phyloP scores from a whole-genome alignment of 1,140 invertebrate species.

The Neodiprion virginianus region DNA sequence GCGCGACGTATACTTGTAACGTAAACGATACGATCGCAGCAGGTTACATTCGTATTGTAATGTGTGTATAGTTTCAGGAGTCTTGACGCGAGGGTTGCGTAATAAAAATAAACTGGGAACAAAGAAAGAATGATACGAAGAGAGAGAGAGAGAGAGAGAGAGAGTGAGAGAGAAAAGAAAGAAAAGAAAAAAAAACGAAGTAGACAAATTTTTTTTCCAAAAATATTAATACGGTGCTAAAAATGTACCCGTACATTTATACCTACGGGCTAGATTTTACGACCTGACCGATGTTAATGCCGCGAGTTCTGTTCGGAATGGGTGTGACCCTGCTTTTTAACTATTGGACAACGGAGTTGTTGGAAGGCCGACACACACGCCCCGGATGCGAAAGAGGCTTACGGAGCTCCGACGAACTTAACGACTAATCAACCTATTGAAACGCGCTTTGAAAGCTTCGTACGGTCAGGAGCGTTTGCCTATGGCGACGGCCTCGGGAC shows the following conservation, averaged over 20 bases:
- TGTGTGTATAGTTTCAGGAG: background rate
- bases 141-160: too few relatives aligned
- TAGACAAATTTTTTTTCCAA: background rate
- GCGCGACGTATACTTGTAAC: too few relatives aligned
- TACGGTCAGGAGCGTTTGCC: background rate
- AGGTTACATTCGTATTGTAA: too few relatives aligned
- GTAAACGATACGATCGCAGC: too few relatives aligned
- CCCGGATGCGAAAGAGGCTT: slow-evolving; percentile 1
- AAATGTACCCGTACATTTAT: too few relatives aligned
- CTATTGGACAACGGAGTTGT: background rate
- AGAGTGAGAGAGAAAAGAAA: too few relatives aligned
- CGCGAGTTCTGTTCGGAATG: background rate
- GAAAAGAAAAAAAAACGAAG: background rate
- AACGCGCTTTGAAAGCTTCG: background rate
- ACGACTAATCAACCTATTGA: background rate
- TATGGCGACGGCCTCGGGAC: too few relatives aligned
- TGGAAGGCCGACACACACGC: slow-evolving; percentile 3
- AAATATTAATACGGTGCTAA: background rate
- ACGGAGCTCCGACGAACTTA: background rate
- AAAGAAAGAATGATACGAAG: too few relatives aligned
- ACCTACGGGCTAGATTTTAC: background rate
- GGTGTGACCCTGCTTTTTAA: slow-evolving; percentile 4
- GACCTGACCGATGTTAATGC: background rate
- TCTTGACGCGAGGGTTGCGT: background rate
- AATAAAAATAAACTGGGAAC: background rate